These are phyloP conservation scores for Anastrepha obliqua DNA, from an alignment of 1,140 invertebrate species.

Conservation along the genomic window DNA sequence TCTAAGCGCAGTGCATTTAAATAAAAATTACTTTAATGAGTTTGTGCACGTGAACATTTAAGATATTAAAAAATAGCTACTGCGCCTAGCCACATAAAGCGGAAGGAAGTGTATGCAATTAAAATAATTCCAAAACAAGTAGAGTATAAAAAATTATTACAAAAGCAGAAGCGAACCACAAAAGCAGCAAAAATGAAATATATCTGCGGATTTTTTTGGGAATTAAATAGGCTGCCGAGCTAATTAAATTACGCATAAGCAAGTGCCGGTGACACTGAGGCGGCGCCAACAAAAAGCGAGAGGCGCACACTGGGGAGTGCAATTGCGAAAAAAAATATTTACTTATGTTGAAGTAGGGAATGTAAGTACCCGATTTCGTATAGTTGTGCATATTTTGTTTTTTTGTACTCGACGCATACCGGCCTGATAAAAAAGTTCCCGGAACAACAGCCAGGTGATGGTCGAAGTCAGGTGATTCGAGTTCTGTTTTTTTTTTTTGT, in stretches of 20 bases:
- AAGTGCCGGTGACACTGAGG: not conserved
- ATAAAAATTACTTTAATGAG: constrained; percentile 70
- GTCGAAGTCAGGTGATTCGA: too few species aligned
- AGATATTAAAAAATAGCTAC: constrained; percentile 49
- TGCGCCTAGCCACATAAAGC: constrained; percentile 64
- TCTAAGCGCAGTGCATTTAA: constrained; percentile 31
- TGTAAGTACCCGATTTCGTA: too few species aligned
- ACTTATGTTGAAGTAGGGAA: too few species aligned
- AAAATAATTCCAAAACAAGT: not conserved
- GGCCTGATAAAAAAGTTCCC: too few species aligned
- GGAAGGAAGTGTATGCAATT: constrained; percentile 56
- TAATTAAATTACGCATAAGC: constrained; percentile 74
- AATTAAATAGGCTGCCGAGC: constrained; percentile 56
- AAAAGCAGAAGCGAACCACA: not conserved
- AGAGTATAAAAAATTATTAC: not conserved
- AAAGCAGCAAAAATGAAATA: not conserved
- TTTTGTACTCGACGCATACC: too few species aligned
- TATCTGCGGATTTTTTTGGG: not conserved
- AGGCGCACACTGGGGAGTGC: not conserved
- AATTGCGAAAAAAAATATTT: too few species aligned
- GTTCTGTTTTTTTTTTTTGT: too few species aligned
- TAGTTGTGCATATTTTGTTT: too few species aligned
- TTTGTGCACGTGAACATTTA: constrained; percentile 70
- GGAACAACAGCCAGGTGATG: too few species aligned
- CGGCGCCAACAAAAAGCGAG: too few species aligned